Conservation (phyloP, 2,888 invertebrate genomes). For the Phytoseiulus persimilis region DNA sequence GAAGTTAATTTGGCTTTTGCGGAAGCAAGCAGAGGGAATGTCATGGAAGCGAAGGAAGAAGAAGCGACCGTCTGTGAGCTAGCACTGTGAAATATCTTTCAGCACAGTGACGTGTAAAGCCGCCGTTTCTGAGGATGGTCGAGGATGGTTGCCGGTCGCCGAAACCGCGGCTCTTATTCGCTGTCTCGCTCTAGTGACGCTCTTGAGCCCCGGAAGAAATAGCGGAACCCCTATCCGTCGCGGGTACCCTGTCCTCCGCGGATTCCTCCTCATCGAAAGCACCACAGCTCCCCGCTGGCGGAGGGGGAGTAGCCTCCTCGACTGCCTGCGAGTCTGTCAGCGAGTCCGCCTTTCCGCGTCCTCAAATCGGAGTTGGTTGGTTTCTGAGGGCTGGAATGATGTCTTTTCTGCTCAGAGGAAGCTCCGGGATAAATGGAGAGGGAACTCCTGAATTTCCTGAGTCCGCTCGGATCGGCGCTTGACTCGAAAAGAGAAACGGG, state of each 20-base stretch:
- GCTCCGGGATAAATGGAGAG: background rate
- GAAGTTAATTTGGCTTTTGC: constrained; percentile 26
- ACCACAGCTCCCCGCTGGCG: background rate
- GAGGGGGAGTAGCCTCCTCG: background rate
- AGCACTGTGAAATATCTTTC: background rate
- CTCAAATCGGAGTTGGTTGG: background rate
- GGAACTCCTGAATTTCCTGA: no score
- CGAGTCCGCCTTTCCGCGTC: background rate
- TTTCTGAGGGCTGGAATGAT: background rate
- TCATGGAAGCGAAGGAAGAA: background rate
- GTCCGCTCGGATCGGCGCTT: no score
- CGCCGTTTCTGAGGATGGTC: background rate
- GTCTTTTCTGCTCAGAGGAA: background rate
- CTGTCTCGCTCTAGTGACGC: constrained; percentile 31
- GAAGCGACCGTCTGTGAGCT: background rate
- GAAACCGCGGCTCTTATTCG: constrained; percentile 15
- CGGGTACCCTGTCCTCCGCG: background rate
- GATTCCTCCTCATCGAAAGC: background rate
- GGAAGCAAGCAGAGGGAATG: background rate
- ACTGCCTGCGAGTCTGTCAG: background rate
- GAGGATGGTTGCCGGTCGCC: background rate
- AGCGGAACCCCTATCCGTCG: background rate
- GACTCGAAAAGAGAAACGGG: no score
- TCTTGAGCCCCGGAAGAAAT: constrained; percentile 23
- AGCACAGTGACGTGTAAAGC: constrained; percentile 5